Percentiles rank a stretch among this genome's conserved stretches.
phyloP scores from a whole-genome alignment of 2,797 vertebrate genomes.

The Falco peregrinus region DNA sequence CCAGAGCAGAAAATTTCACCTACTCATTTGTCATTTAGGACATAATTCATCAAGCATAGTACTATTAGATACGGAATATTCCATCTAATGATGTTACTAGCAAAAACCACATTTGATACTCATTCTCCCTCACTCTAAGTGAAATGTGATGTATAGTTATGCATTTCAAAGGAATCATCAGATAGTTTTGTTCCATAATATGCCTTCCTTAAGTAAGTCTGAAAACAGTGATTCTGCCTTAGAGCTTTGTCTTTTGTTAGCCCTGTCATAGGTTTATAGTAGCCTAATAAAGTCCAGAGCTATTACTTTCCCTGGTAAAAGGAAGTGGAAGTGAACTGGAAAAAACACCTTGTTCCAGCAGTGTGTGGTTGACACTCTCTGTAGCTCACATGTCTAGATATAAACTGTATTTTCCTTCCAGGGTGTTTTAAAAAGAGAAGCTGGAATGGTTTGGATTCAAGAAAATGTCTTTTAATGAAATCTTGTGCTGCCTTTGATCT shows the following conservation, averaged over 20 bases:
- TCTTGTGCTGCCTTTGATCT: neutral
- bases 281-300: slow-evolving; percentile 44
- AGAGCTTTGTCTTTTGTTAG: slow-evolving; percentile 46
- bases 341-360: neutral
- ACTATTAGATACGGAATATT: neutral
- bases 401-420: neutral
- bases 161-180: neutral
- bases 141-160: neutral
- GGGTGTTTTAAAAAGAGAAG: neutral
- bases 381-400: neutral
- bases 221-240: slow-evolving; percentile 6
- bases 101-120: neutral
- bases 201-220: neutral
- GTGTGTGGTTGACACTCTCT: neutral
- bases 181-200: neutral
- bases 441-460: neutral
- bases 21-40: neutral
- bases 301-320: slow-evolving; percentile 38
- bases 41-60: neutral
- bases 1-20: slow-evolving; percentile 12
- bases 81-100: neutral
- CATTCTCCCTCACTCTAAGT: neutral
- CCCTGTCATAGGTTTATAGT: neutral
- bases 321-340: slow-evolving; percentile 9
- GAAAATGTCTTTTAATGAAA: neutral